Percentiles rank a stretch among this genome's conserved stretches.
Conservation (phyloP, 2,888 invertebrate genomes). For the Ornithoptera alexandrae region DNA sequence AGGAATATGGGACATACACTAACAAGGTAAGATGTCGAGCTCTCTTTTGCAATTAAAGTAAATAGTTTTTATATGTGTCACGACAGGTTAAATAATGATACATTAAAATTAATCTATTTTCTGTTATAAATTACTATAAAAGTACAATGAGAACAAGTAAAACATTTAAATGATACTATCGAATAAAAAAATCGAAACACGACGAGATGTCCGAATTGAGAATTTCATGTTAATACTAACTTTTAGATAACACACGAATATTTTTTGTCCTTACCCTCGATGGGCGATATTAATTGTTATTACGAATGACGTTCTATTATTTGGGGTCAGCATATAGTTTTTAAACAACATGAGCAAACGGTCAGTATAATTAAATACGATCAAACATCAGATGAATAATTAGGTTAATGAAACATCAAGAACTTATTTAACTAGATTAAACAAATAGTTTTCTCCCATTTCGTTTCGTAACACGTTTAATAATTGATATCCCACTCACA, state of each 20-base stretch:
- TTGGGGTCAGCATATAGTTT: too few relatives aligned
- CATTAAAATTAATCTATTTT: not conserved
- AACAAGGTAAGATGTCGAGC: conserved; percentile 80
- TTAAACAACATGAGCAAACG: too few relatives aligned
- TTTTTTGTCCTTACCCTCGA: too few relatives aligned
- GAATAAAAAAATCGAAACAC: too few relatives aligned
- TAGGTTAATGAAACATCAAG: not conserved
- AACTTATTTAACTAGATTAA: not conserved
- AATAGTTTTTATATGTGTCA: not conserved
- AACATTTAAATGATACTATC: too few relatives aligned
- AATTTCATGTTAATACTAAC: too few relatives aligned
- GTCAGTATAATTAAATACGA: not conserved
- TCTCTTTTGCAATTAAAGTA: not conserved
- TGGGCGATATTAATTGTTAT: too few relatives aligned
- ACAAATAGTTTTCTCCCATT: not conserved
- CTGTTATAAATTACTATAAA: conserved; percentile 1
- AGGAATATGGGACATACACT: conserved; percentile 91
- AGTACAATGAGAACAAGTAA: not conserved
- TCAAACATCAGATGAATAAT: not conserved
- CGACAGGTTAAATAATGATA: not conserved
- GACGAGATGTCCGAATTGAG: too few relatives aligned
- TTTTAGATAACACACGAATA: too few relatives aligned
- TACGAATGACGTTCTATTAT: too few relatives aligned
- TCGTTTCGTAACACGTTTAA: not conserved
- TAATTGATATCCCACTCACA: not conserved